These are phyloP conservation scores for Menidia beryllina DNA, from an alignment of 2,113 vertebrate species.

Conservation along the genomic window DNA sequence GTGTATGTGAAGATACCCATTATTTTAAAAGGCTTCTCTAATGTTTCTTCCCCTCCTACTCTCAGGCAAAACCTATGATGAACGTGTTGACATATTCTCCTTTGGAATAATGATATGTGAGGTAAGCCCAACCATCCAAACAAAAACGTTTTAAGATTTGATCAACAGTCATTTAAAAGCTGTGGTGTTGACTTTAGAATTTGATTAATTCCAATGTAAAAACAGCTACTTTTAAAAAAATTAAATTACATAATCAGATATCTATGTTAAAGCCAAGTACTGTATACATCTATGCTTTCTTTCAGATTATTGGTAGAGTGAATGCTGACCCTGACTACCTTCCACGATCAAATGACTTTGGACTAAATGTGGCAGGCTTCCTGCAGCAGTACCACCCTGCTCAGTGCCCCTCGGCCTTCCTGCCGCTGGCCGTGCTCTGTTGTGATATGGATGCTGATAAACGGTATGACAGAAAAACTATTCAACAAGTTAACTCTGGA, in stretches of 20 bases:
- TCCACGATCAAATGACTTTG: slow-evolving; percentile 92
- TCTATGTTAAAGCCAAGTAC: not conserved
- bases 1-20: no score
- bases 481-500: no score
- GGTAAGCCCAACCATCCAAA: slow-evolving; percentile 76
- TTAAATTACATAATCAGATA: not conserved
- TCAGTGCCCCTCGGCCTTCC: slow-evolving; percentile 88
- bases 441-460: slow-evolving; percentile 93
- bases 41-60: not conserved
- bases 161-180: not conserved
- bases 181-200: not conserved
- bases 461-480: slow-evolving; percentile 79
- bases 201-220: not conserved
- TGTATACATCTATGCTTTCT: slow-evolving; percentile 1
- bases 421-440: slow-evolving; percentile 91
- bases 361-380: slow-evolving; percentile 89
- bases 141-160: not conserved
- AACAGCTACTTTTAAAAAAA: not conserved
- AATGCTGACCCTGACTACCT: slow-evolving; percentile 95
- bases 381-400: slow-evolving; percentile 89
- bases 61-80: slow-evolving; percentile 93
- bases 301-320: slow-evolving; percentile 94
- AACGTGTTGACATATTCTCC: slow-evolving; percentile 96
- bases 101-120: slow-evolving; percentile 96
- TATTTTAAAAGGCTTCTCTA: not conserved